Percentiles rank a stretch among this genome's conserved stretches.
Conservation (phyloP, 2,797 vertebrate species). For the Rhodeus uyekii region DNA sequence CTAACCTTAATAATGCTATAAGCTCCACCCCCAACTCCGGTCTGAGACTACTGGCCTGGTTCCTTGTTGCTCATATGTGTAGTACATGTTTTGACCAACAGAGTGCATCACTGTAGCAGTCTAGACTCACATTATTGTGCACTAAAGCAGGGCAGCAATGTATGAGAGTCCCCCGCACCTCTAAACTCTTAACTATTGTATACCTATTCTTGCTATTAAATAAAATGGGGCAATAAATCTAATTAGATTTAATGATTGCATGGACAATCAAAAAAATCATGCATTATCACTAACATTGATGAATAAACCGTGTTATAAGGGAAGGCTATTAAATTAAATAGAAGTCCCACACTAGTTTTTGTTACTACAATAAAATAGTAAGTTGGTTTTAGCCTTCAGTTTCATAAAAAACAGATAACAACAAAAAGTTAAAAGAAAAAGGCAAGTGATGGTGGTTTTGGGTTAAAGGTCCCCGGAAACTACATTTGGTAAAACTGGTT, state of each 20-base stretch:
- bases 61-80: not conserved
- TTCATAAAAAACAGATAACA: not conserved
- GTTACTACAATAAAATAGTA: not conserved
- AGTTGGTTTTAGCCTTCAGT: not conserved
- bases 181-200: too few relatives aligned
- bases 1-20: too few relatives aligned
- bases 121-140: not conserved
- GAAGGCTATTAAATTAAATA: constrained; percentile 12
- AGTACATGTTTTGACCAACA: constrained; percentile 12
- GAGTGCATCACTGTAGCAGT: not conserved
- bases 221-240: too few relatives aligned
- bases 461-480: not conserved
- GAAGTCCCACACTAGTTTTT: not conserved
- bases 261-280: not conserved
- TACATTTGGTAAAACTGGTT: not conserved
- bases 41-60: too few relatives aligned
- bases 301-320: not conserved
- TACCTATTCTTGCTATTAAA: not conserved
- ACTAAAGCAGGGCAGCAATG: not conserved
- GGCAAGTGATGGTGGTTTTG: not conserved
- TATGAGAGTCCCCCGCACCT: not conserved
- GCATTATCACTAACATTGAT: not conserved
- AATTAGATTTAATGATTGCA: not conserved
- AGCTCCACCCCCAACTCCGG: too few relatives aligned
- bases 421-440: not conserved